Evolutionary conservation across 2,113 vertebrate genomes (phyloP), one percentile per base, ranked within the genome.

Genomic region (Chaenocephalus aceratus): DNA sequence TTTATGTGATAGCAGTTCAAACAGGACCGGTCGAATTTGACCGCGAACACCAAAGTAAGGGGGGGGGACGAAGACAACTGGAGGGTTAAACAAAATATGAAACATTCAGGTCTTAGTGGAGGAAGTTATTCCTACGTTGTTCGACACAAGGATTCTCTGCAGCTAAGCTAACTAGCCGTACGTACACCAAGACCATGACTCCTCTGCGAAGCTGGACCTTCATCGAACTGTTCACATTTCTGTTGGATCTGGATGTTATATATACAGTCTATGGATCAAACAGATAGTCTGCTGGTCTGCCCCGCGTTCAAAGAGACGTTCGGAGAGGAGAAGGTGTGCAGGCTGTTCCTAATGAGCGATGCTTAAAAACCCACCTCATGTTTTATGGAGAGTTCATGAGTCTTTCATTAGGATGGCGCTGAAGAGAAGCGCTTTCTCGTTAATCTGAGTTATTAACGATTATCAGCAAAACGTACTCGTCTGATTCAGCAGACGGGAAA

Each of bases 371-470:
- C 2, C 7, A 21, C 56, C 74, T 88, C 62, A 67, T 86, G 87
- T 88, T 92, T 84, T 78, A 85, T 82, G 77, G 72, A 75, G 67
- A 21, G 34, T 65, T 82, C 45, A 71, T 85, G 65, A 34, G 6
- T 41, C 21, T 66, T 80, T 86, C 58, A 88, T 89, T 73, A 74
- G 60, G 41, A 63, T 12, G 13, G 49, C 13, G 4, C 45, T 21
- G 53, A 64, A 11, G 44, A 21, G 68, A 10, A 49, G 58, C 72
- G 51, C 14, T 75, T 73, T 75, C 7, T 66, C 46, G 80, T 72
- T 80, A 72, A 80, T 86, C 12, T 21, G 60, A 26, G 52, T 69
- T 67, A 61, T 71, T 75, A 82, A 72, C 58, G 54, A 65, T 51
- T 30, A 62, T 69, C 81, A 56, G 18, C 18, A 23, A 52, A 45